These are phyloP conservation scores for Diadegma fenestrale DNA, from an alignment of 2,888 invertebrate species.

Conservation along the genomic window DNA sequence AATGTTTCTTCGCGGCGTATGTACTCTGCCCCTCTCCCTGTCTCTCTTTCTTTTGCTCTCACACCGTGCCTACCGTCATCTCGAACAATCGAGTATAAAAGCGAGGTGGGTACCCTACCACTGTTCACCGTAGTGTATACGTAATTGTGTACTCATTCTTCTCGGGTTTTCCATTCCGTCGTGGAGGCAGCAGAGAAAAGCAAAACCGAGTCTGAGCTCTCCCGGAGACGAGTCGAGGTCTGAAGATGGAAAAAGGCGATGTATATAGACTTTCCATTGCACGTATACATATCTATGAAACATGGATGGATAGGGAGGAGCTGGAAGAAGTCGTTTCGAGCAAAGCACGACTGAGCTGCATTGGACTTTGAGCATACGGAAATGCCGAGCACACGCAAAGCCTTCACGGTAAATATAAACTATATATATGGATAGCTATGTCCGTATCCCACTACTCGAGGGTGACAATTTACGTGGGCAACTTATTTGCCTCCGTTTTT, in stretches of 20 bases:
- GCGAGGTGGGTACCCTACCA: conserved; percentile 28
- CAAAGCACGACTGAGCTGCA: conserved; percentile 52
- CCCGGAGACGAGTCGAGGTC: conserved; percentile 43
- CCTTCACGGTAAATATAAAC: conserved; percentile 14
- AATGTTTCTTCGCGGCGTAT: conserved; percentile 35
- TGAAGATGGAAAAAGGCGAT: conserved; percentile 26
- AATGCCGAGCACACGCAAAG: conserved; percentile 32
- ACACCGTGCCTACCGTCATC: conserved; percentile 56
- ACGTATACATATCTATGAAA: background rate
- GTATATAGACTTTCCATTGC: conserved; percentile 11
- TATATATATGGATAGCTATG: background rate
- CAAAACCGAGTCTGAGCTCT: conserved; percentile 24
- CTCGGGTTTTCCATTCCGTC: conserved; percentile 59
- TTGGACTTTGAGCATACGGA: conserved; percentile 59
- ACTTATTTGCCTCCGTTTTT: conserved; percentile 69
- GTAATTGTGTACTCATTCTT: conserved; percentile 56
- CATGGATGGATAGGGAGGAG: conserved; percentile 9
- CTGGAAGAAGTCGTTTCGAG: conserved; percentile 54
- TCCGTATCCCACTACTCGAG: conserved; percentile 37
- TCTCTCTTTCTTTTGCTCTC: background rate
- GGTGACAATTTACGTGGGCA: conserved; percentile 75
- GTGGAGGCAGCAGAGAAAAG: conserved; percentile 30
- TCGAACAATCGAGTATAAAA: conserved; percentile 61
- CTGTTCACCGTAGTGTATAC: conserved; percentile 36
- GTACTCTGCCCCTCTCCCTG: conserved; percentile 1